Evolutionary conservation across 92 coral and sea anemone species (phyloP).

Genomic region (Nematostella vectensis): DNA sequence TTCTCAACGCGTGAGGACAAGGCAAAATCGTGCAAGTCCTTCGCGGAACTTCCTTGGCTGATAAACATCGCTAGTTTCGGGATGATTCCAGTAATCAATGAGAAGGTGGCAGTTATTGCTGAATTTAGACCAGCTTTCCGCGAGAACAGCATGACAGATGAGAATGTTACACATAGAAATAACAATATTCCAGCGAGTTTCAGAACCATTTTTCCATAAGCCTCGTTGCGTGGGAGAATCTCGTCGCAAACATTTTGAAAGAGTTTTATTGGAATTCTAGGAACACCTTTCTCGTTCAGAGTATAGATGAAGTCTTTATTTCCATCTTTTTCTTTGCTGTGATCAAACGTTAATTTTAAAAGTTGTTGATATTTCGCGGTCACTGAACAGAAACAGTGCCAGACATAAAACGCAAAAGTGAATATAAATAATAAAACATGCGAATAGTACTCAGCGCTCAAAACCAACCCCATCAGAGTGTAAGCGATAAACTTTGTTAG

Average conservation of each 20-base stretch:
- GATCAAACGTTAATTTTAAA: slow-evolving; percentile 8
- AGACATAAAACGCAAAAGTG: slow-evolving; percentile 3
- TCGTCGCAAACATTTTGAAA: background rate
- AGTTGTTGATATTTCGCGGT: slow-evolving; percentile 3
- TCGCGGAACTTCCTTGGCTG: background rate
- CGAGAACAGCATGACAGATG: background rate
- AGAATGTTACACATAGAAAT: background rate
- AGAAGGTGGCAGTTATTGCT: background rate
- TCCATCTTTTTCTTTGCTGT: slow-evolving; percentile 6
- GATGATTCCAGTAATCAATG: background rate
- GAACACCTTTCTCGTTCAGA: background rate
- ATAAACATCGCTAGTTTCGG: background rate
- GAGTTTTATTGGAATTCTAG: background rate
- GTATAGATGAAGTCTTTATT: too few species aligned
- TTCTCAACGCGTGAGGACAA: background rate
- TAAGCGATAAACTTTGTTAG: slow-evolving; percentile 7
- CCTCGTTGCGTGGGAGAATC: background rate
- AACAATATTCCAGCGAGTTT: background rate
- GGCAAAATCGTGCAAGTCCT: background rate
- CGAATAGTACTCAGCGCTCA: slow-evolving; percentile 5
- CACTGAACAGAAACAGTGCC: slow-evolving; percentile 9
- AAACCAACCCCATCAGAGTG: slow-evolving; percentile 9
- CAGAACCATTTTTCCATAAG: background rate
- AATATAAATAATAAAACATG: background rate
- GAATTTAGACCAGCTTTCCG: background rate